phyloP scores from a whole-genome alignment of 2,797 vertebrate genomes.

The Zalophus californianus region DNA sequence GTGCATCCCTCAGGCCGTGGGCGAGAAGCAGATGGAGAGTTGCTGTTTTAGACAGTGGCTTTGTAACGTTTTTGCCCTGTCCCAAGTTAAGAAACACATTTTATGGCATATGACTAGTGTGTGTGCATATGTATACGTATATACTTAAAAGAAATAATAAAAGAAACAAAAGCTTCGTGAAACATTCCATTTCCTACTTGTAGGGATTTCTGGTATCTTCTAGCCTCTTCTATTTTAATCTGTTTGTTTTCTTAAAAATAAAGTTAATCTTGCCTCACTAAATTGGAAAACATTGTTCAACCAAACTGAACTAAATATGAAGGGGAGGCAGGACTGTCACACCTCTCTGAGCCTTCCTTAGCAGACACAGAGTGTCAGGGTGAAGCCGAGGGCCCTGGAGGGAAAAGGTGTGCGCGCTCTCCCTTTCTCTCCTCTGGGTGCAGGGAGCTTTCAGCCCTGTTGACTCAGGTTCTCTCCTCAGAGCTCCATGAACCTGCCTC shows the following conservation, averaged over 20 bases:
- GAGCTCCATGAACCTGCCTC: conserved; percentile 98
- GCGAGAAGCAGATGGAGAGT: background rate
- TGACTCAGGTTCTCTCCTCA: conserved; percentile 81
- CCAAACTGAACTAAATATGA: background rate
- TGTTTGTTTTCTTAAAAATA: conserved; percentile 30
- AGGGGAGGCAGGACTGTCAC: background rate
- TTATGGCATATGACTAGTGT: background rate
- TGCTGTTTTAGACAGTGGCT: background rate
- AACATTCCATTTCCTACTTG: background rate
- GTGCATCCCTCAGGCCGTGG: background rate
- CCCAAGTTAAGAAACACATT: background rate
- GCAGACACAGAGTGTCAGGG: background rate
- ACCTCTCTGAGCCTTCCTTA: background rate
- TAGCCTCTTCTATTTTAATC: conserved; percentile 44
- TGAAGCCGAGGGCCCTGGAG: background rate
- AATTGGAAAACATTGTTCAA: background rate
- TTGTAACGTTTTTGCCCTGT: background rate
- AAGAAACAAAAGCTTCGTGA: conserved; percentile 42
- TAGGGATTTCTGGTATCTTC: background rate
- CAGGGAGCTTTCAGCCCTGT: background rate
- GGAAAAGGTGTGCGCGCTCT: rapidly evolving
- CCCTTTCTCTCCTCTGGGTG: background rate
- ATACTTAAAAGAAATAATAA: background rate
- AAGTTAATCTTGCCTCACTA: conserved; percentile 20
- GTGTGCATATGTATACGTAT: background rate